A percentile compares a stretch with the other conserved stretches of the same genome.
These are phyloP conservation scores for Sciurus carolinensis DNA, from an alignment of 2,797 vertebrate genomes.

Conservation along the genomic window DNA sequence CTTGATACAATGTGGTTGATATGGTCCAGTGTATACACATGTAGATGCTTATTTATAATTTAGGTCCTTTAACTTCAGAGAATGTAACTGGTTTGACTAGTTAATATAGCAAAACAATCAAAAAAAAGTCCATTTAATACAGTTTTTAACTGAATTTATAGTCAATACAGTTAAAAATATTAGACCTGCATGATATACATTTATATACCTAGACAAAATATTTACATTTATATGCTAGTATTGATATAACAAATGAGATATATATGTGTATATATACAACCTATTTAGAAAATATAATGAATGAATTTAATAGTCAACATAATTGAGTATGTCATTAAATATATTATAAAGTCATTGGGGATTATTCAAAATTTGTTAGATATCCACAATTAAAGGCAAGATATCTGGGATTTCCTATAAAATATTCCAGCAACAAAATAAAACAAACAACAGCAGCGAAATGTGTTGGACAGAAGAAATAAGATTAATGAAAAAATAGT, in stretches of 20 bases:
- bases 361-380: constrained; percentile 4
- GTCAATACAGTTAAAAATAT: constrained; percentile 35
- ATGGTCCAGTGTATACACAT: neutral
- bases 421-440: neutral
- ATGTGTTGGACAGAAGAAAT: neutral
- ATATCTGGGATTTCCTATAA: constrained; percentile 1
- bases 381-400: neutral
- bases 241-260: neutral
- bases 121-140: neutral
- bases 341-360: neutral
- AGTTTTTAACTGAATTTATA: constrained; percentile 11
- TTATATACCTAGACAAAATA: neutral
- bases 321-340: constrained; percentile 42
- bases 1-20: constrained; percentile 11
- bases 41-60: constrained; percentile 31
- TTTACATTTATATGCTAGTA: constrained; percentile 15
- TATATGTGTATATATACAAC: neutral
- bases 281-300: neutral
- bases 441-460: neutral
- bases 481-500: neutral
- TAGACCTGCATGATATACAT: neutral
- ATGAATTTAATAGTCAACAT: constrained; percentile 15
- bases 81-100: neutral
- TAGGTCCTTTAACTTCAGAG: neutral
- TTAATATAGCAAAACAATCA: neutral